Percentiles rank a stretch among this genome's conserved stretches.
phyloP scores from a whole-genome alignment of 2,888 invertebrate species.

The Campaea margaritaria region DNA sequence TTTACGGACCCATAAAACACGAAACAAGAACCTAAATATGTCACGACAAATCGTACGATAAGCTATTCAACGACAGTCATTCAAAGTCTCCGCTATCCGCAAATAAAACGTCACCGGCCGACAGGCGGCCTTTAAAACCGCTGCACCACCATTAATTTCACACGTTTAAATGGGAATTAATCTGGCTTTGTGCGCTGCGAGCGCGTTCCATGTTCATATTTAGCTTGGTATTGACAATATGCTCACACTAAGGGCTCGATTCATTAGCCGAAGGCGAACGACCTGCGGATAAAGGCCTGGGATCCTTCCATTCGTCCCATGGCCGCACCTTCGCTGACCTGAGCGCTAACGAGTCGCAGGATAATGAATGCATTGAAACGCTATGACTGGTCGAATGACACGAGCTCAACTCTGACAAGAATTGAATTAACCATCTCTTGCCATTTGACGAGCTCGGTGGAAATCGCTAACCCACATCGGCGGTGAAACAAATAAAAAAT shows the following conservation, averaged over 20 bases:
- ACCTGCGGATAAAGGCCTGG: conserved; percentile 76
- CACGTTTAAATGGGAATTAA: conserved; percentile 79
- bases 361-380: conserved; percentile 78
- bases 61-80: conserved; percentile 49
- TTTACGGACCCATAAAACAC: conserved; percentile 33
- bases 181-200: conserved; percentile 69
- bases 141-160: conserved; percentile 68
- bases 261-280: conserved; percentile 81
- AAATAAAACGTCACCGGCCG: conserved; percentile 55
- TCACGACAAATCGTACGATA: conserved; percentile 56
- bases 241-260: conserved; percentile 74
- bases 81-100: conserved; percentile 47
- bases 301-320: conserved; percentile 75
- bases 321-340: conserved; percentile 75
- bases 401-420: conserved; percentile 53
- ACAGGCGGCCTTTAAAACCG: conserved; percentile 46
- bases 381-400: conserved; percentile 67
- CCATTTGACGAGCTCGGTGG: conserved; percentile 57
- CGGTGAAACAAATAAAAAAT: conserved; percentile 64
- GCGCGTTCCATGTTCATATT: conserved; percentile 72
- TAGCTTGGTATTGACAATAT: conserved; percentile 78
- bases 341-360: conserved; percentile 76
- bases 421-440: conserved; percentile 58
- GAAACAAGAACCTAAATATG: conserved; percentile 44
- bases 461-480: conserved; percentile 72